Conservation (phyloP, 2,888 invertebrate genomes). For the Eubasilissa splendida region DNA sequence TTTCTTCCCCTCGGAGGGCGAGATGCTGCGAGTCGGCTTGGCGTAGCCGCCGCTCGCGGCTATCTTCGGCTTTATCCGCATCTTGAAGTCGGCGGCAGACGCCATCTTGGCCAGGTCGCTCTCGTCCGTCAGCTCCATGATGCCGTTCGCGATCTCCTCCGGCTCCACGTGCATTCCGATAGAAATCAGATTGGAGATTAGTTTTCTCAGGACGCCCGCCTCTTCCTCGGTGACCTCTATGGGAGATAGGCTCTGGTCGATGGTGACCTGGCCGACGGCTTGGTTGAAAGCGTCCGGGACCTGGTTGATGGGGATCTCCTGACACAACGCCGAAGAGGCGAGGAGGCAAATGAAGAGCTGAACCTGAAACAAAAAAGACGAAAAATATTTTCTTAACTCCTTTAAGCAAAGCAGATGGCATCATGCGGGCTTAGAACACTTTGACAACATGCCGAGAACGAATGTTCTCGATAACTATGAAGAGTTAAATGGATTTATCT, state of each 20-base stretch:
- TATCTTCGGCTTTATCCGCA: conserved; percentile 42
- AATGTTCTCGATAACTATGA: too few species aligned
- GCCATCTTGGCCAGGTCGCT: conserved; percentile 31
- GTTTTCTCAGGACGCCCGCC: conserved; percentile 32
- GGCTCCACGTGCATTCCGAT: conserved; percentile 49
- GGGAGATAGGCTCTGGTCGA: conserved; percentile 36
- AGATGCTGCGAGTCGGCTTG: conserved; percentile 42
- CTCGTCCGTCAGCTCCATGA: conserved; percentile 39
- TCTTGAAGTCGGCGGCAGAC: conserved; percentile 40
- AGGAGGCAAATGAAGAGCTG: background rate
- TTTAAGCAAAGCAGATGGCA: background rate
- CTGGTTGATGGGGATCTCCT: conserved; percentile 43
- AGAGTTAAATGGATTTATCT: too few species aligned
- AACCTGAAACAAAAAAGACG: conserved; percentile 10
- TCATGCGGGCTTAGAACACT: too few species aligned
- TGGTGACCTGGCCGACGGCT: conserved; percentile 44
- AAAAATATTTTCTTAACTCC: background rate
- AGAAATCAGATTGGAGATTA: conserved; percentile 40
- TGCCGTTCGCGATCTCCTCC: conserved; percentile 30
- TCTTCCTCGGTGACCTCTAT: conserved; percentile 43
- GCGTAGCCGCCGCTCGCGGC: conserved; percentile 33
- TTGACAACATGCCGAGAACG: too few species aligned
- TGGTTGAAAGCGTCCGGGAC: conserved; percentile 46
- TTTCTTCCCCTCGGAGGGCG: conserved; percentile 43
- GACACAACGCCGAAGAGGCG: conserved; percentile 3